A percentile compares a stretch with the other conserved stretches of the same genome.
phyloP scores from a whole-genome alignment of 2,113 vertebrate species.

The Corythornis madagascariensis region DNA sequence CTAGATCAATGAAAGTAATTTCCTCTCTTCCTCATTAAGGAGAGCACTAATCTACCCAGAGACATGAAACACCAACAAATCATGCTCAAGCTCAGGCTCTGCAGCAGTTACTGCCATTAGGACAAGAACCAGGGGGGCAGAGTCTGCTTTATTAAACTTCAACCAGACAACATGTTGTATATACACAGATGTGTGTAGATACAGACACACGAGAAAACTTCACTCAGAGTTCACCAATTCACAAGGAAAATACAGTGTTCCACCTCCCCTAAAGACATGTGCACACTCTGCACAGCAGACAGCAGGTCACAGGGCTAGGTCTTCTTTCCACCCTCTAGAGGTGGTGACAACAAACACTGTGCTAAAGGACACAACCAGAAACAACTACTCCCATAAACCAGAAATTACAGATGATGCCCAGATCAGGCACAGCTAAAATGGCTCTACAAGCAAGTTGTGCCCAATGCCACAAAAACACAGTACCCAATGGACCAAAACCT shows the following conservation, averaged over 20 bases:
- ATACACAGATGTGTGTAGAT: not conserved
- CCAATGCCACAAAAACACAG: fast-evolving
- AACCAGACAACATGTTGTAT: not conserved
- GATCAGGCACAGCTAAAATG: not conserved
- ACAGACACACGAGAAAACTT: not conserved
- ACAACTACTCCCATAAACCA: not conserved
- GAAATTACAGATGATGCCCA: not conserved
- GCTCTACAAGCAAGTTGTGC: not conserved
- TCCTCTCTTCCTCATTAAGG: not conserved
- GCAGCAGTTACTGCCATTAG: not conserved
- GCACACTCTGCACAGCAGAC: not conserved
- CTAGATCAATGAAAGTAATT: conserved; percentile 2
- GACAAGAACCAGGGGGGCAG: not conserved
- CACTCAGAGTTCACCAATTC: not conserved
- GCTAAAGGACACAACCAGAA: not conserved
- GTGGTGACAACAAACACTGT: not conserved
- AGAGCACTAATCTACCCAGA: not conserved
- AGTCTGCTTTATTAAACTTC: not conserved
- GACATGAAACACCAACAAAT: not conserved
- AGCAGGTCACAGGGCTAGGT: not conserved
- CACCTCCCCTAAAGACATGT: not conserved
- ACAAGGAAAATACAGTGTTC: not conserved
- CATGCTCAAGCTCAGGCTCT: not conserved
- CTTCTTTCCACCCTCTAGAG: not conserved
- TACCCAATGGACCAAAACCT: not conserved